A percentile compares a stretch with the other conserved stretches of the same genome.
phyloP scores from a whole-genome alignment of 2,113 vertebrate genomes.

The Charadrius vociferus region DNA sequence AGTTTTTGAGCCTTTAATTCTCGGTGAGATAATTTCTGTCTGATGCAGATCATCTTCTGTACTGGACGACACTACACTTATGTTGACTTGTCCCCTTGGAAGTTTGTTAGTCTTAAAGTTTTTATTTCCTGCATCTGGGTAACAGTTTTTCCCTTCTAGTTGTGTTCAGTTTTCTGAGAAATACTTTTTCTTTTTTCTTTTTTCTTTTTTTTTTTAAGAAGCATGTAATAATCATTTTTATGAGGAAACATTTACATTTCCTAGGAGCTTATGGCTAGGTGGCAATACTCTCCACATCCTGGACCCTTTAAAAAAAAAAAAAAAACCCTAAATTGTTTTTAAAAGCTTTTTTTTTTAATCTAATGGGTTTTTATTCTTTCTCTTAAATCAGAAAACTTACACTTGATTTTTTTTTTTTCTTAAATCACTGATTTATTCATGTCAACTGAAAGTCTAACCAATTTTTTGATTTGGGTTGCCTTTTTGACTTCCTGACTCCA shows the following conservation, averaged over 20 bases:
- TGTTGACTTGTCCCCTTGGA: neutral
- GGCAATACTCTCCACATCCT: neutral
- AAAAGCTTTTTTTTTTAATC: neutral
- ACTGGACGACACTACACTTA: neutral
- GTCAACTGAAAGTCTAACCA: neutral
- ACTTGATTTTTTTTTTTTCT: neutral
- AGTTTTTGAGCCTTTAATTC: neutral
- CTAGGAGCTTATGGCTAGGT: neutral
- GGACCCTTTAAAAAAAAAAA: neutral
- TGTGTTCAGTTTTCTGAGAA: neutral
- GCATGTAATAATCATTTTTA: neutral
- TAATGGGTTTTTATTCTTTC: neutral
- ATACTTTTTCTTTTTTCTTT: neutral
- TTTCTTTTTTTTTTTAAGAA: neutral
- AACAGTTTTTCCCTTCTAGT: neutral
- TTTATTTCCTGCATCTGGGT: neutral
- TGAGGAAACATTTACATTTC: neutral
- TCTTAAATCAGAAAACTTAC: neutral
- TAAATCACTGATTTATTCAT: neutral
- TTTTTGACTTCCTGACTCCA: neutral
- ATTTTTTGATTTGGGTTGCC: neutral
- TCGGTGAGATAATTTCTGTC: neutral
- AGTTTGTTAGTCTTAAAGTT: neutral
- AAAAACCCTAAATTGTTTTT: neutral
- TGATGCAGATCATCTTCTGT: neutral